Base-by-base conservation (phyloP, 2,888 invertebrate species). In the Shargacucullia verbasci region DNA sequence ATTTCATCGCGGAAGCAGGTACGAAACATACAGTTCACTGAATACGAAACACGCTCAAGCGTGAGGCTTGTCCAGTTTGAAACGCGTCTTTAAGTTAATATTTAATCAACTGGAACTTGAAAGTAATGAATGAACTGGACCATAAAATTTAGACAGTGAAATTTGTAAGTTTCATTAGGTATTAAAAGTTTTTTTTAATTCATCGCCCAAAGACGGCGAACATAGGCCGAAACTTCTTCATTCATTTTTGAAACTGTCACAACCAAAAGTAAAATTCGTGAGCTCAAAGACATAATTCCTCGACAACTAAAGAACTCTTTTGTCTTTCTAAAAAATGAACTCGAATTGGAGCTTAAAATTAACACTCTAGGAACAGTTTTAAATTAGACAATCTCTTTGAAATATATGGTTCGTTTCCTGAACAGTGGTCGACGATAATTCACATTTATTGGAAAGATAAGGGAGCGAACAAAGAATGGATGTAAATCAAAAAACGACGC, bases 401-500 rank as follows among this genome's bases (percentile, higher is more conserved):
- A 84, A 90, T 90, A 91, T 87, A 82, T 80, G 76, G 71, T 72
- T 77, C 79, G 81, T 79, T 86, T 86, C 81, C 82, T 80, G 86
- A 86, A 78, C 89, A 86, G 84, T 83, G 86, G 84, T 81, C 78
- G 82, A 75, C 85, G 80, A 90, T 92, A 92, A 89, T 80, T 92
- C 90, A 91, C 85, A 70, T 88, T 92, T 91, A 92, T 92, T 92
- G 90, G 87, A 82, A 81, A 87, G 91, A 91, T 92, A 92, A 91
- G 87, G 80, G 80, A 76, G 72, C 78, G 88, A 85, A 90, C 88
- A 90, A 90, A 89, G 90, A 87, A 84, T 82, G 81, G 77, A 73
- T 80, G 80, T 90, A 89, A 90, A 90, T 91, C 89, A 90, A 85
- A 87, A 79, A 80, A 77, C 59, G 73, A 74, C 73, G 70, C 41